Percentiles rank a stretch among this genome's conserved stretches.
These are phyloP conservation scores for Cossypha caffra DNA, from an alignment of 2,797 vertebrate species.

Conservation along the genomic window DNA sequence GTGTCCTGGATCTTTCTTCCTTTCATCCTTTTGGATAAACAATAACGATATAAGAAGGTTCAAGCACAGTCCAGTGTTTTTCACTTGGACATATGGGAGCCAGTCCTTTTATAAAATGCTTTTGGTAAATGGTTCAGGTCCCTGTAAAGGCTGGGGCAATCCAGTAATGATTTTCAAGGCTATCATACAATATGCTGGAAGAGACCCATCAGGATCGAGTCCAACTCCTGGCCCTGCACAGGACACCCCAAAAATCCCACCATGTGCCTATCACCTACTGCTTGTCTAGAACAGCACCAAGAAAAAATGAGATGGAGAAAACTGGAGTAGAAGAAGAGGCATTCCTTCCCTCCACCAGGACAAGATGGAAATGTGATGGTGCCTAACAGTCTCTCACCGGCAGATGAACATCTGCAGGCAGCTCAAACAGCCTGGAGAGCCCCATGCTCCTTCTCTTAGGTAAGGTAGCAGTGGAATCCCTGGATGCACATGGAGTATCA, in stretches of 20 bases:
- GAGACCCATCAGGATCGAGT: background rate
- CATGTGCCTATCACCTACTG: background rate
- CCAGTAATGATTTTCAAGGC: background rate
- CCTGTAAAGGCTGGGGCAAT: background rate
- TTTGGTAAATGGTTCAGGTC: background rate
- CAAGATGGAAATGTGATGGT: background rate
- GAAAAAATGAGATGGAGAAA: background rate
- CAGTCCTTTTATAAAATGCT: conserved; percentile 2
- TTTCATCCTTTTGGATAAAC: conserved; percentile 42
- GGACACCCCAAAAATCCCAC: background rate
- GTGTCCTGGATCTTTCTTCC: conserved; percentile 15
- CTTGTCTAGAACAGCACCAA: background rate
- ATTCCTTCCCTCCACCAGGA: background rate
- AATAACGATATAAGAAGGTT: conserved; percentile 2
- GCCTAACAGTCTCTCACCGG: background rate
- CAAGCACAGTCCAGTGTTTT: conserved; percentile 10
- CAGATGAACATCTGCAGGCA: background rate
- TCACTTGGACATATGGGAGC: background rate
- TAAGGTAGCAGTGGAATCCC: background rate
- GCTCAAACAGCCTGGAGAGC: background rate
- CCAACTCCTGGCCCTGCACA: rapidly evolving
- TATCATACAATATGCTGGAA: background rate
- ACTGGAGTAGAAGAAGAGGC: background rate
- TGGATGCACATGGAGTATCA: rapidly evolving
- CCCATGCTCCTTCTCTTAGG: background rate